Percentiles rank a stretch among this genome's conserved stretches.
phyloP scores from a whole-genome alignment of 2,888 invertebrate species.

The Piscicola geometra region DNA sequence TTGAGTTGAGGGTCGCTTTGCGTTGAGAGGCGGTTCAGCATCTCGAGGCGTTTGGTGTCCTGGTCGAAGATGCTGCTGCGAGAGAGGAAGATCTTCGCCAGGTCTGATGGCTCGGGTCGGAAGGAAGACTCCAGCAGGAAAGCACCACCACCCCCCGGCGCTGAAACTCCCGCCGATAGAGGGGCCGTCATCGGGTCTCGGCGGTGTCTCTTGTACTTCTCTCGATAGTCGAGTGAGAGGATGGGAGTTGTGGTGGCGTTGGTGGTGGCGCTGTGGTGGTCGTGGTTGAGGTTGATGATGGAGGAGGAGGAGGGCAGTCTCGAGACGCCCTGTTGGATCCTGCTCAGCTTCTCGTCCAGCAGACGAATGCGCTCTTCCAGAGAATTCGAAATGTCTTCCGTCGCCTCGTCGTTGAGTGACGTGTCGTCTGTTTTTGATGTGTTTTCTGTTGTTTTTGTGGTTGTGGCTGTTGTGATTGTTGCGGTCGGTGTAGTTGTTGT shows the following conservation, averaged over 20 bases:
- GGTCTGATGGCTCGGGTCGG: constrained; percentile 81
- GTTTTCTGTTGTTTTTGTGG: not conserved
- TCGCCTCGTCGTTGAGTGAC: not conserved
- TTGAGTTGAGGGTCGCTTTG: not conserved
- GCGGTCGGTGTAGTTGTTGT: not conserved
- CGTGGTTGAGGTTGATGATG: constrained; percentile 15
- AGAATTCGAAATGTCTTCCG: constrained; percentile 53
- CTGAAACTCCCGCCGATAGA: not conserved
- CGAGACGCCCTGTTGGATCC: constrained; percentile 38
- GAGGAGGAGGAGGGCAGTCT: constrained; percentile 30
- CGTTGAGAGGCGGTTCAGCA: constrained; percentile 23
- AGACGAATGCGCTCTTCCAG: constrained; percentile 86
- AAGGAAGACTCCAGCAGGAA: constrained; percentile 33
- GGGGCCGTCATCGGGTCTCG: constrained; percentile 20
- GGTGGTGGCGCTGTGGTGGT: constrained; percentile 21
- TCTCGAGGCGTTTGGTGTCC: constrained; percentile 74
- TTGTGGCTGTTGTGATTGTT: constrained; percentile 3
- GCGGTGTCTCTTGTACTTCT: constrained; percentile 39
- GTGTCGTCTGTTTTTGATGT: constrained; percentile 15
- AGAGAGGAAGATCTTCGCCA: constrained; percentile 82
- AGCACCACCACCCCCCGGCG: not conserved
- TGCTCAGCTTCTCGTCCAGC: constrained; percentile 80
- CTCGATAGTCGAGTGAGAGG: constrained; percentile 41
- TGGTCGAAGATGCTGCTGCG: constrained; percentile 90
- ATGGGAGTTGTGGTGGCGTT: not conserved